Evolutionary conservation across 2,888 invertebrate species (phyloP), one percentile per base, ranked within the genome.

Genomic region (Venusia cambrica): DNA sequence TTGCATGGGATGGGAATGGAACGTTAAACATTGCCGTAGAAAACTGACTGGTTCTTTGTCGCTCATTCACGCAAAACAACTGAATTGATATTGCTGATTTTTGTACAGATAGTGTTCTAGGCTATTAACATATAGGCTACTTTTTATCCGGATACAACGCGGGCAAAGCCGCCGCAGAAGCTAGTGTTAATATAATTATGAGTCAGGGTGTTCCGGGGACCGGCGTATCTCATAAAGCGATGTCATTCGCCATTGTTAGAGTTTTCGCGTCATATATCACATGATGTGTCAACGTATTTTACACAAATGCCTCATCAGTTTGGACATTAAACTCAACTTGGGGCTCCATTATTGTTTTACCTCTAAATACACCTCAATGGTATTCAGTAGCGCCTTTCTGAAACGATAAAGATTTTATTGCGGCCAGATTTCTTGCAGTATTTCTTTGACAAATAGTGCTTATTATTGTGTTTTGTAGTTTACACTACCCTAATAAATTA

Each of bases 131-230:
- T n/a, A n/a, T n/a, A n/a, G n/a, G n/a, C n/a, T n/a, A n/a, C n/a
- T n/a, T n/a, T n/a, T n/a, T n/a, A n/a, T n/a, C n/a, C n/a, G n/a
- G n/a, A n/a, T n/a, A n/a, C n/a, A n/a, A n/a, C n/a, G n/a, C n/a
- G n/a, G n/a, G n/a, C n/a, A n/a, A n/a, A n/a, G n/a, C n/a, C n/a
- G n/a, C n/a, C n/a, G n/a, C n/a, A n/a, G n/a, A n/a, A n/a, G n/a
- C n/a, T n/a, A n/a, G n/a, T n/a, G n/a, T n/a, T n/a, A n/a, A n/a
- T 73, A 72, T 74, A 80, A 83, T 83, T 79, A 80, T 51, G 66
- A 55, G 51, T 53, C 54, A 53, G 69, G 67, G 66, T n/a, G n/a
- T 56, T 56, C 49, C 49, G 48, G 26, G 60, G 60, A 55, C 59
- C 52, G 52, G 34, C 33, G 60, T 61, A 65, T 57, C 61, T 67